A percentile compares a stretch with the other conserved stretches of the same genome.
Conservation (phyloP, 1,140 invertebrate genomes). For the Agrilus planipennis region DNA sequence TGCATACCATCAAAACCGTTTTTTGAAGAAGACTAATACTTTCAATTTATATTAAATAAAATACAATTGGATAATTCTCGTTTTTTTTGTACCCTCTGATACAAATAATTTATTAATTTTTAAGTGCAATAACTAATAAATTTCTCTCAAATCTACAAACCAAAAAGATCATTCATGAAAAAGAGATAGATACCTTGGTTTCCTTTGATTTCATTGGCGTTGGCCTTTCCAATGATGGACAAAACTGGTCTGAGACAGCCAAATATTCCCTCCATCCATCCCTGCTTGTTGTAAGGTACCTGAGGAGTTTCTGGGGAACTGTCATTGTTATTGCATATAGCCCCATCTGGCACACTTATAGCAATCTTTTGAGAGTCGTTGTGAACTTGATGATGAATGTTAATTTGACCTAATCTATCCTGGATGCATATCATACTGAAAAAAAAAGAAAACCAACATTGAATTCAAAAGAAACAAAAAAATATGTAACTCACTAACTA, state of each 20-base stretch:
- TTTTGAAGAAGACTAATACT: too few relatives aligned
- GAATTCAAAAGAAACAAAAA: too few relatives aligned
- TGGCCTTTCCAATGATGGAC: constrained; percentile 71
- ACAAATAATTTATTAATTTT: too few relatives aligned
- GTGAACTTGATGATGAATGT: constrained; percentile 22
- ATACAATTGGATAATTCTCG: too few relatives aligned
- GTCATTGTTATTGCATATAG: constrained; percentile 25
- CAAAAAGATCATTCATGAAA: constrained; percentile 7
- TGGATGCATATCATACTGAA: constrained; percentile 55
- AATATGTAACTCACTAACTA: too few relatives aligned
- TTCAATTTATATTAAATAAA: too few relatives aligned
- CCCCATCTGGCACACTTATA: constrained; percentile 19
- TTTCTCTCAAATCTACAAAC: too few relatives aligned
- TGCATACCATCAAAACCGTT: too few relatives aligned
- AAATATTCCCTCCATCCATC: constrained; percentile 71
- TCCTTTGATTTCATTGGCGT: constrained; percentile 54
- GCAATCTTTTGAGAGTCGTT: constrained; percentile 16
- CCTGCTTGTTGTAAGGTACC: constrained; percentile 40
- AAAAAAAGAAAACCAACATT: constrained; percentile 19
- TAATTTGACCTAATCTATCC: constrained; percentile 48
- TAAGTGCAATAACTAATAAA: too few relatives aligned
- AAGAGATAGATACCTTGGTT: constrained; percentile 26
- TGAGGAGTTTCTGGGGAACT: constrained; percentile 33
- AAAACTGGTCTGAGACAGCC: constrained; percentile 78
- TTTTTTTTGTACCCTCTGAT: too few relatives aligned